Base-by-base conservation (phyloP, 2,888 invertebrate species). In the Diplolepis rosae region DNA sequence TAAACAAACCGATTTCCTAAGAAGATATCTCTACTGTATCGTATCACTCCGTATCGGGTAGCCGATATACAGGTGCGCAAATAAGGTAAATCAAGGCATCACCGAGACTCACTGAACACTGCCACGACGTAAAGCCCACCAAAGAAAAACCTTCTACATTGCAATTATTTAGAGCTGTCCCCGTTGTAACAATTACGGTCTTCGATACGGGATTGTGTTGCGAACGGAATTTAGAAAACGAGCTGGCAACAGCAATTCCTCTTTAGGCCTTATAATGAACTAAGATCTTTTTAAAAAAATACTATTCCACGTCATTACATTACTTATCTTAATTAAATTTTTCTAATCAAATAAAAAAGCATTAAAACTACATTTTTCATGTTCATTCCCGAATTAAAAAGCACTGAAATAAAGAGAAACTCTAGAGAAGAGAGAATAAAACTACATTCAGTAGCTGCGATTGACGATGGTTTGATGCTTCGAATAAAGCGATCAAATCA, bases 401-500 rank as follows among this genome's bases (percentile, higher is more conserved):
- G 15, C 9, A 66, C 13, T 22, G 24, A 39, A 45, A 9, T 13
- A 51, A 7, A 9, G 52, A 68, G 42, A 48, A 15, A 54, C 13
- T 54, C 54, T n/a, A 48, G 54, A 42, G 61, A 52, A 70, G 72
- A 66, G 48, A 15, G 39, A 32, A 69, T 69, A 76, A 78, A 75
- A 71, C n/a, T n/a, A n/a, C 9, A 39, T 61, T 61, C 61, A 27
- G 61, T 61, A 61, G 61, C 22, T n/a, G n/a, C n/a, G n/a, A n/a
- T n/a, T n/a, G n/a, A n/a, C 61, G 61, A 61, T 61, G 61, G 39
- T 61, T 61, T 27, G 39, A 61, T 61, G 61, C 24, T 61, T 48
- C 70, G 79, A 75, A 81, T 81, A 81, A 79, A 79, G 72, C 79
- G 78, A 76, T 78, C 77, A 74, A 76, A 81, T 81, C 80, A 77